phyloP scores from a whole-genome alignment of 2,888 invertebrate genomes.

The Cylindroiulus punctatus region DNA sequence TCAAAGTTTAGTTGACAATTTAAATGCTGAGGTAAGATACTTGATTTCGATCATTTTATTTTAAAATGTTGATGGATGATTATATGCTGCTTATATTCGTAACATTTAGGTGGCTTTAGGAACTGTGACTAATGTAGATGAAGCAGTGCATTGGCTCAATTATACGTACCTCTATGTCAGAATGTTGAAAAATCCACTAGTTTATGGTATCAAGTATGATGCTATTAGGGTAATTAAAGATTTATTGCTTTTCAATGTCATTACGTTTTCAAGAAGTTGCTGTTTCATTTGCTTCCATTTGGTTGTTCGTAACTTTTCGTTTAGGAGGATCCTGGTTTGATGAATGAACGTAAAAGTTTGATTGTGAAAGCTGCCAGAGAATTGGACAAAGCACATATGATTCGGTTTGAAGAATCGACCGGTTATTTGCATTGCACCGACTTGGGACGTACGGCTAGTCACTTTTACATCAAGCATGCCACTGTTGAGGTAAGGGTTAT shows the following conservation, averaged over 20 bases:
- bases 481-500: constrained; percentile 77
- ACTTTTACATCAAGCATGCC: constrained; percentile 96
- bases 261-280: not conserved
- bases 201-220: constrained; percentile 75
- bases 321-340: constrained; percentile 82
- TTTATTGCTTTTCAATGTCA: constrained; percentile 55
- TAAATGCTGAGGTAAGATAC: constrained; percentile 89
- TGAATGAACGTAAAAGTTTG: constrained; percentile 79
- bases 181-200: constrained; percentile 89
- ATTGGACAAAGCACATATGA: constrained; percentile 93
- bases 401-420: constrained; percentile 85
- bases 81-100: constrained; percentile 39
- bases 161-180: constrained; percentile 96
- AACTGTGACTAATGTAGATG: constrained; percentile 94
- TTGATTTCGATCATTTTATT: not conserved
- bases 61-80: too few relatives aligned
- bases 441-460: constrained; percentile 94
- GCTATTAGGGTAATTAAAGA: constrained; percentile 66
- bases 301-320: constrained; percentile 61
- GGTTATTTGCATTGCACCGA: constrained; percentile 79
- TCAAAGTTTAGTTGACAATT: constrained; percentile 89
- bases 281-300: not conserved
- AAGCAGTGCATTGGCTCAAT: constrained; percentile 97
- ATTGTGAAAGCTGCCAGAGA: constrained; percentile 83
- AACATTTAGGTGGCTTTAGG: constrained; percentile 81